These are phyloP conservation scores for Hypsopygia costalis DNA, from an alignment of 2,888 invertebrate species.

Conservation along the genomic window DNA sequence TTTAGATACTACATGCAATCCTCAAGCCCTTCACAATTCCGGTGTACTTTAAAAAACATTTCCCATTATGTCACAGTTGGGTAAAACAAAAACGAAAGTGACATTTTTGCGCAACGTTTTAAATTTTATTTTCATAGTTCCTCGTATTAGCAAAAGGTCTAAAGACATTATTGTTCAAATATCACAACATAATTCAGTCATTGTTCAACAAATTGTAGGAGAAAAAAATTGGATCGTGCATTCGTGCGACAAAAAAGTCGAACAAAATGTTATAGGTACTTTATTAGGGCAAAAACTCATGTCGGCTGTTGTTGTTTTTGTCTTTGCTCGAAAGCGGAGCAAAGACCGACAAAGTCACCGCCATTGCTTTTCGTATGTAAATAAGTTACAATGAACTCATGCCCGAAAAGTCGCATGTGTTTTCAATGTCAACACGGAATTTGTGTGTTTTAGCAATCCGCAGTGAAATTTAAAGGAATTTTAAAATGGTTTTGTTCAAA, in stretches of 20 bases:
- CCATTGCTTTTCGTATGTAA: constrained; percentile 68
- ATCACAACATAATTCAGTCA: constrained; percentile 58
- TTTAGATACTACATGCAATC: no score
- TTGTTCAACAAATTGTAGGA: constrained; percentile 32
- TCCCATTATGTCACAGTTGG: background rate
- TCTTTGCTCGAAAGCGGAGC: constrained; percentile 61
- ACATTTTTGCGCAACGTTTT: background rate
- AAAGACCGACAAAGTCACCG: constrained; percentile 57
- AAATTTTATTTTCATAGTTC: background rate
- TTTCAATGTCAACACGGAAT: constrained; percentile 44
- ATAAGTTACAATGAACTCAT: constrained; percentile 69
- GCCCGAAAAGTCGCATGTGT: constrained; percentile 54
- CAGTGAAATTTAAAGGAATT: background rate
- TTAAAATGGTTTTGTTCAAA: no score
- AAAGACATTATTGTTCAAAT: constrained; percentile 57
- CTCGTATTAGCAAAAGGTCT: constrained; percentile 21
- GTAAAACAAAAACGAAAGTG: background rate
- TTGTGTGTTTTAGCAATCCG: background rate
- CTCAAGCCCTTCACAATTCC: no score
- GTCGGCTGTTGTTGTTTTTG: constrained; percentile 51
- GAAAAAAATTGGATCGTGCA: constrained; percentile 50
- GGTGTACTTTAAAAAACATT: background rate
- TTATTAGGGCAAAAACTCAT: constrained; percentile 72
- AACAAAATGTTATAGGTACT: constrained; percentile 35
- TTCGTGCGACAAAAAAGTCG: constrained; percentile 44